A percentile compares a stretch with the other conserved stretches of the same genome.
These are phyloP conservation scores for Agrochola lota DNA, from an alignment of 2,888 invertebrate genomes.

Conservation along the genomic window DNA sequence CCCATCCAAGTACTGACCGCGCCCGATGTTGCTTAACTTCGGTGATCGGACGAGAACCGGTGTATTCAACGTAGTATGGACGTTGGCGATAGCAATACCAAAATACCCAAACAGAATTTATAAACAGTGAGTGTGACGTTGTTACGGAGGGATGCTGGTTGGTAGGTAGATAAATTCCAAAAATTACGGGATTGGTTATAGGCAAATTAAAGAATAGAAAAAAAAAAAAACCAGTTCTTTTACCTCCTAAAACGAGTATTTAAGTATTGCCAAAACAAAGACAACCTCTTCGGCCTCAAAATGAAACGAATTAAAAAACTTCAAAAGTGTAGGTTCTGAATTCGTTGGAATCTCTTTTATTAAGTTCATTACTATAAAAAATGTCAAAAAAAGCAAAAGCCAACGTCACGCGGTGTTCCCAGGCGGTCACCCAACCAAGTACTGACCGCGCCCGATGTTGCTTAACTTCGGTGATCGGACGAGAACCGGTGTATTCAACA, in stretches of 20 bases:
- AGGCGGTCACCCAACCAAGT: conserved; percentile 86
- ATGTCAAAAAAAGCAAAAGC: conserved; percentile 63
- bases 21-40: conserved; percentile 88
- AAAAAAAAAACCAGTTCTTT: too few species aligned
- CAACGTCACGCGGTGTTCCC: conserved; percentile 81
- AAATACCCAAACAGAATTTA: background rate
- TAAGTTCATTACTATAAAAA: background rate
- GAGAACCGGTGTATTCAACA: conserved; percentile 87
- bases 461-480: conserved; percentile 89
- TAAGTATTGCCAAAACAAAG: too few species aligned
- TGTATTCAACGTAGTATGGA: conserved; percentile 87
- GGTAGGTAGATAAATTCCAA: too few species aligned
- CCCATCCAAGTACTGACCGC: conserved; percentile 86
- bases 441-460: conserved; percentile 88
- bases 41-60: conserved; percentile 89
- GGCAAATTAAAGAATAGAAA: too few species aligned
- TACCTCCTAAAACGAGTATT: too few species aligned
- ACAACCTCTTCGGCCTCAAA: too few species aligned
- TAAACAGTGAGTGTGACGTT: background rate
- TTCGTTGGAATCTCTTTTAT: too few species aligned
- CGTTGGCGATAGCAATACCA: conserved; percentile 55
- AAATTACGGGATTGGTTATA: too few species aligned
- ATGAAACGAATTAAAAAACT: too few species aligned
- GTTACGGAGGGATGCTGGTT: too few species aligned
- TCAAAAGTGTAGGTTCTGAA: too few species aligned